These are phyloP conservation scores for Philonicus albiceps DNA, from an alignment of 2,888 invertebrate genomes.

Conservation along the genomic window DNA sequence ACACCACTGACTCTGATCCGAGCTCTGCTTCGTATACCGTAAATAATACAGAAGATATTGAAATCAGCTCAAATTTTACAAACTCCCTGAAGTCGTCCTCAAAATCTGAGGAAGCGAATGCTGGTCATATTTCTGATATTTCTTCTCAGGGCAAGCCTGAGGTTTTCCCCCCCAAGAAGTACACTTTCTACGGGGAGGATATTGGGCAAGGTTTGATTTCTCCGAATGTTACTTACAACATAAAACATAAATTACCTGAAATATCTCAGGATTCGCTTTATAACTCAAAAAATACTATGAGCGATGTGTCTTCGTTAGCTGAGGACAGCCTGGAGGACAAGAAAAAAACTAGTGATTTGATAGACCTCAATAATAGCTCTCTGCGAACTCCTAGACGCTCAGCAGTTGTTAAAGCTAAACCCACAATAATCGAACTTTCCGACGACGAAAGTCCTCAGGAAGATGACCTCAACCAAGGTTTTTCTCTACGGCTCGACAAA, in stretches of 20 bases:
- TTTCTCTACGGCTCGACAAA: slow-evolving; percentile 25
- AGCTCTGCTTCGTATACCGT: background rate
- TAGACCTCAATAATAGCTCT: slow-evolving; percentile 50
- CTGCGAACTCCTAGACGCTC: background rate
- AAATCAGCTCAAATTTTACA: background rate
- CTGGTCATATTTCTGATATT: background rate
- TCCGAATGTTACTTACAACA: background rate
- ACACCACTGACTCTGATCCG: slow-evolving; percentile 5
- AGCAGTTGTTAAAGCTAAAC: background rate
- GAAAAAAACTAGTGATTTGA: slow-evolving; percentile 6
- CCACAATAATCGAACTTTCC: slow-evolving; percentile 47
- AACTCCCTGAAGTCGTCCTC: background rate
- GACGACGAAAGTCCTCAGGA: slow-evolving; percentile 50
- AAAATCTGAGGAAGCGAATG: background rate
- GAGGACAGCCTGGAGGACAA: slow-evolving; percentile 33
- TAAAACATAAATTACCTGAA: background rate
- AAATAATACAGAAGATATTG: background rate
- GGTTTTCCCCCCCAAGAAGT: background rate
- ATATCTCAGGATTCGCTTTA: background rate
- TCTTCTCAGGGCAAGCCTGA: background rate
- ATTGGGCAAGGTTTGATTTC: background rate
- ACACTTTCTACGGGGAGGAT: slow-evolving; percentile 4
- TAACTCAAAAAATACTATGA: slow-evolving; percentile 19
- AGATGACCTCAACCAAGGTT: slow-evolving; percentile 42
- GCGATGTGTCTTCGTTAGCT: slow-evolving; percentile 29